Base-by-base conservation (phyloP, 2,113 vertebrate genomes). In the Heloderma charlesbogerti region DNA sequence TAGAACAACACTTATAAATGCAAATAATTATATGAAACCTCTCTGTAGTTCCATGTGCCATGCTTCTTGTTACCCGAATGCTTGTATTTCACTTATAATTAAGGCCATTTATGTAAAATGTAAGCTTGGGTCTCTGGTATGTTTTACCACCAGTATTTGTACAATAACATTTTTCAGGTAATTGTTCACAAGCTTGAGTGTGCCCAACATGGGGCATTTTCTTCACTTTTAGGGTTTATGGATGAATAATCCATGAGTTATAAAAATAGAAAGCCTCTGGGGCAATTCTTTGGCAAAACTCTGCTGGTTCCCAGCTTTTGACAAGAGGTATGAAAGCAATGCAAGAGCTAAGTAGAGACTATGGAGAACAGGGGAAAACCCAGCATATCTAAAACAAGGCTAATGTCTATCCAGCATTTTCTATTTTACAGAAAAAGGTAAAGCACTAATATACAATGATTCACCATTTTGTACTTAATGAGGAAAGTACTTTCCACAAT, bases 401-500 rank as follows among this genome's bases (percentile, higher is more conserved):
- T 86, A 18, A 6, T 40, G 5, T 48, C 80, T 57, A 29, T 78
- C 75, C 67, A 91, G 45, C 1, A 43, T 16, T 34, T 90, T 60
- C 0, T 48, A 74, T 81, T 90, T 74, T 78, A 88, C 57, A 72
- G 79, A 2, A 92, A 84, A 48, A 16, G 37, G 37, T 67, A 78
- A 54, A 92, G 1, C 57, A 67, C 43, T 95, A 92, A 63, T 40
- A 63, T 86, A 86, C 69, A 91, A 51, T 91, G 88, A 92, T 94
- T 94, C 93, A 22, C 27, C 34, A 9, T 92, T 77, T 90, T 93
- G 67, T 92, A 84, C 71, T 89, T 94, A 92, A 45, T 87, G 51
- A 51, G 48, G 89, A 91, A 94, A 84, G 51, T 25, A 7, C 25
- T 89, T 94, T 92, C 93, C 93, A 93, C 86, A 91, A 74, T 88